Conservation (phyloP, 1,140 invertebrate genomes). For the Bemisia tabaci region DNA sequence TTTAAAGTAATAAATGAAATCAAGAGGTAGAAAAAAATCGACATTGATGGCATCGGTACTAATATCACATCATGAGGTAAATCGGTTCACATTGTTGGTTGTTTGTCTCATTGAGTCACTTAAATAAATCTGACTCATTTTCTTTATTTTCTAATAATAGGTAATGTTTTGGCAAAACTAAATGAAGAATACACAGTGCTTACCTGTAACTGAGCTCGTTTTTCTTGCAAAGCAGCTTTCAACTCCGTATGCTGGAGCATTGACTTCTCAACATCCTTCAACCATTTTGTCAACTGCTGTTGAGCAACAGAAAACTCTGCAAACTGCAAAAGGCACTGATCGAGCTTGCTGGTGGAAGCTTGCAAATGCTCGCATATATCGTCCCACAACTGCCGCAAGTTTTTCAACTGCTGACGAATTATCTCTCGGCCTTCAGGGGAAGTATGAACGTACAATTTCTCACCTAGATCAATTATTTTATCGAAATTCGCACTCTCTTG, state of each 20-base stretch:
- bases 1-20: no score
- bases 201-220: conserved; percentile 68
- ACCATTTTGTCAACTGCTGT: conserved; percentile 84
- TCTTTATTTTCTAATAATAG: no score
- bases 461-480: conserved; percentile 70
- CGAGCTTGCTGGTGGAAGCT: conserved; percentile 59
- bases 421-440: conserved; percentile 86
- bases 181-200: no score
- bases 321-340: conserved; percentile 77
- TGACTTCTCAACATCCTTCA: conserved; percentile 76
- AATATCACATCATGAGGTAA: no score
- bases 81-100: no score
- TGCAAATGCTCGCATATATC: conserved; percentile 70
- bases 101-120: no score
- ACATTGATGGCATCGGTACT: no score
- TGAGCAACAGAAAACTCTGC: conserved; percentile 75
- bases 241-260: conserved; percentile 84
- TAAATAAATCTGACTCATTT: no score
- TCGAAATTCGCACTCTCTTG: conserved; percentile 73
- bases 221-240: conserved; percentile 83
- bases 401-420: conserved; percentile 71
- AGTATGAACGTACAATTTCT: conserved; percentile 83
- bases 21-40: no score
- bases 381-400: conserved; percentile 73
- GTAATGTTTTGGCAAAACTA: no score